Percentiles rank a stretch among this genome's conserved stretches.
These are phyloP conservation scores for Scrobipalpa costella DNA, from an alignment of 2,888 invertebrate genomes.

Conservation along the genomic window DNA sequence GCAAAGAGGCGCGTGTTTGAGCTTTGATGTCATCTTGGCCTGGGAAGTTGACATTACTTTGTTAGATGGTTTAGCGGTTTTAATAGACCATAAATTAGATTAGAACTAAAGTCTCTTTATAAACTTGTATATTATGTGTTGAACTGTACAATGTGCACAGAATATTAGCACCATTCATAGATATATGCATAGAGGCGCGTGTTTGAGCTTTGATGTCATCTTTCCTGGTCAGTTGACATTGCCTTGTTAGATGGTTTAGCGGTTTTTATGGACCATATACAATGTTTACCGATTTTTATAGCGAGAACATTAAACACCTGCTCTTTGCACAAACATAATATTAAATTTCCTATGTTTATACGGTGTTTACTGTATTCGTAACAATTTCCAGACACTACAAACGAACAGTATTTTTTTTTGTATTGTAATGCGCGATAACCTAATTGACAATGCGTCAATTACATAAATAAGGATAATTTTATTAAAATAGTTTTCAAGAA, in stretches of 20 bases:
- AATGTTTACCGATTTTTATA: neutral
- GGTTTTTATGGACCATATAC: neutral
- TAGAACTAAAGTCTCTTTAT: too few species aligned
- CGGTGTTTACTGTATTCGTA: neutral
- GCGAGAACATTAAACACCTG: neutral
- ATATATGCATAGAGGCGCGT: neutral
- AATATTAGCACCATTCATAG: neutral
- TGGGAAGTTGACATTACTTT: too few species aligned
- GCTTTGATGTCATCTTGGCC: too few species aligned
- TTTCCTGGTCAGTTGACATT: neutral
- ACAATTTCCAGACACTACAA: too few species aligned
- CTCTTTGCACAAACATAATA: neutral
- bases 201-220: neutral
- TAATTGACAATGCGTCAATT: too few species aligned
- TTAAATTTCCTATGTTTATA: neutral
- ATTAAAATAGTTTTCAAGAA: too few species aligned
- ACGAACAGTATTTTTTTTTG: too few species aligned
- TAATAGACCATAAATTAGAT: neutral
- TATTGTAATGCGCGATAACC: too few species aligned
- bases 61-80: neutral
- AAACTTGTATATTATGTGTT: neutral
- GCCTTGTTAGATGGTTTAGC: neutral
- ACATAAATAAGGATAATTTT: too few species aligned
- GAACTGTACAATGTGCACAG: neutral
- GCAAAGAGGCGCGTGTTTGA: too few species aligned